Conservation (phyloP, 2,888 invertebrate genomes). For the Plagodis dolabraria region DNA sequence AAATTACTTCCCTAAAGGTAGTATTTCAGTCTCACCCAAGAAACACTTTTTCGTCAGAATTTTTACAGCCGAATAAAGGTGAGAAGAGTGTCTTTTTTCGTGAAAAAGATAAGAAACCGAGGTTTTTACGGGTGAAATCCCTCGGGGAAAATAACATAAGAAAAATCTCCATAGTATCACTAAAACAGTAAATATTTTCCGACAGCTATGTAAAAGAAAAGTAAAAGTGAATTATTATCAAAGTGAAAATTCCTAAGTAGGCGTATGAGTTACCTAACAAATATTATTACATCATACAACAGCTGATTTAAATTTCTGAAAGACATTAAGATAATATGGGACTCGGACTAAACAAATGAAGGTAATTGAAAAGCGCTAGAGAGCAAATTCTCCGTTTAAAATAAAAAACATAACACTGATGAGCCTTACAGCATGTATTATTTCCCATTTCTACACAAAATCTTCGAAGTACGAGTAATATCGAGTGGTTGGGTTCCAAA, state of each 20-base stretch:
- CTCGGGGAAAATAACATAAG: constrained; percentile 18
- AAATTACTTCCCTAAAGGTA: constrained; percentile 27
- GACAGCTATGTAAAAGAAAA: constrained; percentile 27
- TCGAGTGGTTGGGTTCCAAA: too few species aligned
- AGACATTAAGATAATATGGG: too few species aligned
- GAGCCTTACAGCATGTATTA: too few species aligned
- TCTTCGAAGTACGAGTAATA: too few species aligned
- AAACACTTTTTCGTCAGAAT: constrained; percentile 35
- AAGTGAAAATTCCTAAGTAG: constrained; percentile 11
- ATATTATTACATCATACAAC: too few species aligned
- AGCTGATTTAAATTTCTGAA: too few species aligned
- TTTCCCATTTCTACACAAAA: too few species aligned
- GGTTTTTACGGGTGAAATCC: constrained; percentile 24
- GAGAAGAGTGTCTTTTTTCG: constrained; percentile 33
- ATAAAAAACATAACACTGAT: too few species aligned
- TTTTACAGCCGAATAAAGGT: constrained; percentile 41
- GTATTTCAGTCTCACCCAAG: constrained; percentile 26
- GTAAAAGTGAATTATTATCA: constrained; percentile 20
- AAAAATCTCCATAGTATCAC: constrained; percentile 29
- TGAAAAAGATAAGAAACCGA: constrained; percentile 36
- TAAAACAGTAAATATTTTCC: constrained; percentile 34
- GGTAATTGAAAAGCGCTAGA: too few species aligned
- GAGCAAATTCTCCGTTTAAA: too few species aligned
- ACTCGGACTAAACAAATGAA: too few species aligned
- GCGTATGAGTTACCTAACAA: too few species aligned